Evolutionary conservation across 2,113 vertebrate species (phyloP).

Genomic region (Electrona antarctica): DNA sequence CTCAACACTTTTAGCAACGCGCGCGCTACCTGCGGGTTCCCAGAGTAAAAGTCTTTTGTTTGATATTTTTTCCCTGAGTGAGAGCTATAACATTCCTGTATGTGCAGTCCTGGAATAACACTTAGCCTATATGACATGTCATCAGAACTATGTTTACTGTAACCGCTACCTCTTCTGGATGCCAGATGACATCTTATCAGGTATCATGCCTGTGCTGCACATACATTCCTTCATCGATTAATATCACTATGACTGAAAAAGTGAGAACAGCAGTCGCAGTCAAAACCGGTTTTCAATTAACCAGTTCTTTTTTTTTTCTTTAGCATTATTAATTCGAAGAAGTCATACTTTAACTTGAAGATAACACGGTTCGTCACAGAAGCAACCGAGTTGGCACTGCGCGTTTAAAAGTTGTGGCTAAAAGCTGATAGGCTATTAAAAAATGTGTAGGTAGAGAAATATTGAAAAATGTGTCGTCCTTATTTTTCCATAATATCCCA

Average conservation of each 20-base stretch:
- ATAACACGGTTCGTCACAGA: no score
- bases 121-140: slow-evolving; percentile 43
- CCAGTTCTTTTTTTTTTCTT: no score
- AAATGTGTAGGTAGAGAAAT: no score
- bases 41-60: slow-evolving; percentile 31
- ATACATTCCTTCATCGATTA: slow-evolving; percentile 35
- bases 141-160: slow-evolving; percentile 8
- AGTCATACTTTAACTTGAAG: no score
- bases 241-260: slow-evolving; percentile 20
- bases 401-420: no score
- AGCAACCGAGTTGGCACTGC: no score
- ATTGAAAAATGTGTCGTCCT: no score
- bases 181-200: slow-evolving; percentile 41
- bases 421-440: no score
- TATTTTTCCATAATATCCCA: no score
- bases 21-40: not conserved
- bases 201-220: slow-evolving; percentile 56
- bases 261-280: not conserved
- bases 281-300: not conserved
- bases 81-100: not conserved
- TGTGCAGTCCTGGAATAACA: slow-evolving; percentile 19
- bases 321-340: no score
- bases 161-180: slow-evolving; percentile 34
- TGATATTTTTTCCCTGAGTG: slow-evolving; percentile 22
- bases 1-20: no score